Evolutionary conservation across 2,113 vertebrate species (phyloP), one percentile per base, ranked within the genome.

Genomic region (Pelodiscus sinensis): DNA sequence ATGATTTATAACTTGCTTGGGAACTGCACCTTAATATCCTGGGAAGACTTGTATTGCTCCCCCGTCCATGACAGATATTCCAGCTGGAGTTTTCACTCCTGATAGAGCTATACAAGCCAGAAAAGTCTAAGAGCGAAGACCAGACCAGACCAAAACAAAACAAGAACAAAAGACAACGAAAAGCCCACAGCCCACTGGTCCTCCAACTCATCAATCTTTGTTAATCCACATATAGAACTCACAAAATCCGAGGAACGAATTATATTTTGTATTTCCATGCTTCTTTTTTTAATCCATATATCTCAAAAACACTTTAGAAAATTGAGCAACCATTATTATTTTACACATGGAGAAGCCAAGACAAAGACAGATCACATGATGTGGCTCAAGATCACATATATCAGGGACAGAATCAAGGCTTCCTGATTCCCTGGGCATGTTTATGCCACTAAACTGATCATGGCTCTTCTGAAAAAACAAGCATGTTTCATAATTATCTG

Each of bases 381-480:
- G 13, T 84, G 29, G 2, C 81, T 92, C 15, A 11, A 82, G 65
- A 88, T 29, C 10, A 18, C 5, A 15, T 3, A 35, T 21, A 22
- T 77, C 24, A 50, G 38, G n/a, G 10, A 60, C 18, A n/a, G 89
- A 35, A 87, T 25, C 13, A 81, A 75, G 25, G 85, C 58, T 92
- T 91, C 79, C 29, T 60, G 38, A 54, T 51, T 35, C 5, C 65
- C 73, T 44, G 38, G 1, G 3, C 22, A 77, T 25, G 18, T 25
- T 44, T 82, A 82, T 18, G 22, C 94, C 60, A 79, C 11, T 25
- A 81, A 25, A 55, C 9, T 75, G n/a, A 62, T 11, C 82, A 31
- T n/a, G 82, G 8, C 3, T 92, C n/a, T 90, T 94, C 52, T 87
- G 79, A 78, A 92, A 93, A 80, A 90, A 92, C 85, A 29, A 68